Percentiles rank a stretch among this genome's conserved stretches.
Conservation (phyloP, 2,113 vertebrate genomes). For the Ctenomys sociabilis region DNA sequence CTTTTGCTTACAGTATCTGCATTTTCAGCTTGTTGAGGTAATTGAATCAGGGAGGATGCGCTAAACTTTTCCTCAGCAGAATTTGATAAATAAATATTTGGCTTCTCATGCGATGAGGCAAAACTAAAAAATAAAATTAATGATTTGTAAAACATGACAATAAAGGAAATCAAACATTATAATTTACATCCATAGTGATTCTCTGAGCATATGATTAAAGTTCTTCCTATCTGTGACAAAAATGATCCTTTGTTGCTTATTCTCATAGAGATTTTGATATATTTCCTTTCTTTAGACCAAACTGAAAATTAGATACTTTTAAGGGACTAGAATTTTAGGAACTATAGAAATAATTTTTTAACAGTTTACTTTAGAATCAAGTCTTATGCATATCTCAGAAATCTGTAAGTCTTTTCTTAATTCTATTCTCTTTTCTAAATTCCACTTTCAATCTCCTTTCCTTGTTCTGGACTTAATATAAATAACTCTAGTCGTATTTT, state of each 20-base stretch:
- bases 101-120: conserved; percentile 65
- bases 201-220: conserved; percentile 30
- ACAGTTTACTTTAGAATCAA: conserved; percentile 49
- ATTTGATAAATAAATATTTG: conserved; percentile 60
- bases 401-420: conserved; percentile 50
- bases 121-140: conserved; percentile 81
- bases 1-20: conserved; percentile 79
- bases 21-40: conserved; percentile 69
- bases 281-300: conserved; percentile 49
- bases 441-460: conserved; percentile 57
- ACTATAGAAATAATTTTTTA: conserved; percentile 39
- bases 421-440: background rate
- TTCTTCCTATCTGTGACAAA: conserved; percentile 35
- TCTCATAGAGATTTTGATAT: background rate
- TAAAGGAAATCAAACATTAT: conserved; percentile 15
- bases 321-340: background rate
- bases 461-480: conserved; percentile 6
- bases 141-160: conserved; percentile 58
- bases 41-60: conserved; percentile 65
- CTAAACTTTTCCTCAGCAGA: conserved; percentile 58
- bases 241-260: conserved; percentile 32
- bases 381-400: conserved; percentile 37
- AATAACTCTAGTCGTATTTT: background rate
- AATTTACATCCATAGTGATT: conserved; percentile 44
- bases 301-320: conserved; percentile 31